Evolutionary conservation across 2,888 invertebrate genomes (phyloP).

Genomic region (Trichogramma evanescens): DNA sequence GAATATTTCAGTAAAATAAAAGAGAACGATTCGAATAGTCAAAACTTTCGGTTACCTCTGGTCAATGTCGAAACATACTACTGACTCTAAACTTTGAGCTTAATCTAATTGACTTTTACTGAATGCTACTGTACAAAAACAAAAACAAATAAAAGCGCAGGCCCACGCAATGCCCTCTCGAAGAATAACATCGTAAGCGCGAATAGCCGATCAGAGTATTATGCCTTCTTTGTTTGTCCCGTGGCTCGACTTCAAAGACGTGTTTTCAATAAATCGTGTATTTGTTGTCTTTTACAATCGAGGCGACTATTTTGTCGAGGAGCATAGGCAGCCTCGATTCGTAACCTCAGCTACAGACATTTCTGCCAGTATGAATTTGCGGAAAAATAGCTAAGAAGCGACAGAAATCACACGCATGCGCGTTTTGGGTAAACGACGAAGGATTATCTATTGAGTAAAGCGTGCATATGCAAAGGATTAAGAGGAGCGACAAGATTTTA

Average conservation of each 20-base stretch:
- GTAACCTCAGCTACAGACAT: too few species aligned
- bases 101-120: background rate
- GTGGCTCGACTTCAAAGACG: constrained; percentile 4
- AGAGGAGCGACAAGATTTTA: constrained; percentile 18
- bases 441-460: constrained; percentile 22
- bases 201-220: constrained; percentile 7
- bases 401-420: constrained; percentile 22
- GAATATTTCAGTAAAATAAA: background rate
- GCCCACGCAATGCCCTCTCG: constrained; percentile 21
- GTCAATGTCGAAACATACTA: too few species aligned
- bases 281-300: background rate
- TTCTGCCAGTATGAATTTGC: background rate
- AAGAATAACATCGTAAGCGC: constrained; percentile 4
- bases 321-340: background rate
- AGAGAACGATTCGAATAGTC: too few species aligned
- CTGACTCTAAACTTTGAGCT: too few species aligned
- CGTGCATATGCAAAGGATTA: constrained; percentile 18
- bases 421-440: constrained; percentile 19
- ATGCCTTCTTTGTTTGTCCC: constrained; percentile 16
- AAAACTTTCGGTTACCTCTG: too few species aligned
- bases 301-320: background rate
- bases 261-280: background rate
- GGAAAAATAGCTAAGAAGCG: constrained; percentile 14
- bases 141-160: constrained; percentile 14
- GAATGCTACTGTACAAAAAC: background rate